Percentiles rank a stretch among this genome's conserved stretches.
These are phyloP conservation scores for Antechinus flavipes DNA, from an alignment of 2,113 vertebrate genomes.

Conservation along the genomic window DNA sequence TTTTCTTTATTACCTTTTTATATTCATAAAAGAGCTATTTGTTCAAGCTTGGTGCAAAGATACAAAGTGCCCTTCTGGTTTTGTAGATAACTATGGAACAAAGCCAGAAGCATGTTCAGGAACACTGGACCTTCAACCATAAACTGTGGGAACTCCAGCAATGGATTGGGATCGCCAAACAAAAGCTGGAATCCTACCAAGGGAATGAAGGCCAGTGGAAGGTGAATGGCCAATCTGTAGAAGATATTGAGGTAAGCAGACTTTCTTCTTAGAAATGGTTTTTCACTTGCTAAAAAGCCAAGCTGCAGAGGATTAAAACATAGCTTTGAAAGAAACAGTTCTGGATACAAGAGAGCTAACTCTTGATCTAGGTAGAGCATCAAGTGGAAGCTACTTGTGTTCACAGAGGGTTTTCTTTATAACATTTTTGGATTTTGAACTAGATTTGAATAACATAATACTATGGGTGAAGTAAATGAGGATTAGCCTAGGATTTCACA, in stretches of 20 bases:
- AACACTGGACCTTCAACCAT: conserved; percentile 88
- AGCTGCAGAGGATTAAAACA: neutral
- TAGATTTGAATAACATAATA: neutral
- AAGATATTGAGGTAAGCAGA: conserved; percentile 86
- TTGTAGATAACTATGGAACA: conserved; percentile 77
- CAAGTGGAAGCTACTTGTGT: neutral
- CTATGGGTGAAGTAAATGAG: neutral
- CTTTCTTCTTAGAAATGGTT: neutral
- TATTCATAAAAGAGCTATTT: neutral
- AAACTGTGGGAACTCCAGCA: conserved; percentile 87
- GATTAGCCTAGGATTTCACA: neutral
- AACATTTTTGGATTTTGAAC: neutral
- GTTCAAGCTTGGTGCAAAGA: neutral
- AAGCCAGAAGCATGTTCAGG: conserved; percentile 81
- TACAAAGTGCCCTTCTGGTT: neutral
- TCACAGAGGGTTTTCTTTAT: neutral
- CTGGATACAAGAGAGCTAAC: neutral
- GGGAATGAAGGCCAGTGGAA: conserved; percentile 79
- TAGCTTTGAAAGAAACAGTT: neutral
- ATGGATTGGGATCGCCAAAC: conserved; percentile 87
- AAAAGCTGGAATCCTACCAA: conserved; percentile 86
- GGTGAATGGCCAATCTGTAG: conserved; percentile 76
- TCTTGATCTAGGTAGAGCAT: neutral
- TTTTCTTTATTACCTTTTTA: neutral
- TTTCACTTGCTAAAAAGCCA: neutral